Percentiles rank a stretch among this genome's conserved stretches.
Conservation (phyloP, 2,113 vertebrate species). For the Oncorhynchus masou region DNA sequence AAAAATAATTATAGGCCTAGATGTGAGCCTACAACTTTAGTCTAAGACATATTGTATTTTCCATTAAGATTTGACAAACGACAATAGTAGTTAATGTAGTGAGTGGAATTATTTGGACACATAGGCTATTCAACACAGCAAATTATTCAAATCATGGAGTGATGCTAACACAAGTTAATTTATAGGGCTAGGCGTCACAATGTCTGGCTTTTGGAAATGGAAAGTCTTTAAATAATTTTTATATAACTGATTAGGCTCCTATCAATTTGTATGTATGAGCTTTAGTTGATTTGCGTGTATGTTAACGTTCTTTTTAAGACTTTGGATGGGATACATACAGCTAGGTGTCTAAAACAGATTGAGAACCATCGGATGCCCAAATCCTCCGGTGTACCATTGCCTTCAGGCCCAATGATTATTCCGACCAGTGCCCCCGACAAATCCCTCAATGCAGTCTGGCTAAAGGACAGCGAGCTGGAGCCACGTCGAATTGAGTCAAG, state of each 20-base stretch:
- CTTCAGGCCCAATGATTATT: conserved; percentile 23
- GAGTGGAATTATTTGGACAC: too few relatives aligned
- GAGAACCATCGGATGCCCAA: neutral
- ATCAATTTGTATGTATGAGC: neutral
- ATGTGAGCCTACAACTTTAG: too few relatives aligned
- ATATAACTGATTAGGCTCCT: neutral
- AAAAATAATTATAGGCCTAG: too few relatives aligned
- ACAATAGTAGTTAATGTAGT: too few relatives aligned
- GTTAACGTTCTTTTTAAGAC: conserved; percentile 14
- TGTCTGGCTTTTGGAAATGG: too few relatives aligned
- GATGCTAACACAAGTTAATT: too few relatives aligned
- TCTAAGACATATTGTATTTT: too few relatives aligned
- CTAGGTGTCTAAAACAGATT: conserved; percentile 20
- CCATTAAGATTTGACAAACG: too few relatives aligned
- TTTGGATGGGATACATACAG: conserved; percentile 50
- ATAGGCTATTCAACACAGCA: too few relatives aligned
- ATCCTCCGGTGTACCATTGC: neutral
- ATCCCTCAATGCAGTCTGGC: neutral
- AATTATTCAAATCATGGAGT: too few relatives aligned
- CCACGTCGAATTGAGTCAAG: conserved; percentile 15
- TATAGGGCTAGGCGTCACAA: too few relatives aligned
- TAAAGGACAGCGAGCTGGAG: conserved; percentile 26
- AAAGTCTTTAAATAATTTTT: neutral
- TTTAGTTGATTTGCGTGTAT: neutral
- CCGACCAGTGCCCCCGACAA: conserved; percentile 22